Conservation (phyloP, 1,140 invertebrate species). For the Drosophila kurseongensis region DNA sequence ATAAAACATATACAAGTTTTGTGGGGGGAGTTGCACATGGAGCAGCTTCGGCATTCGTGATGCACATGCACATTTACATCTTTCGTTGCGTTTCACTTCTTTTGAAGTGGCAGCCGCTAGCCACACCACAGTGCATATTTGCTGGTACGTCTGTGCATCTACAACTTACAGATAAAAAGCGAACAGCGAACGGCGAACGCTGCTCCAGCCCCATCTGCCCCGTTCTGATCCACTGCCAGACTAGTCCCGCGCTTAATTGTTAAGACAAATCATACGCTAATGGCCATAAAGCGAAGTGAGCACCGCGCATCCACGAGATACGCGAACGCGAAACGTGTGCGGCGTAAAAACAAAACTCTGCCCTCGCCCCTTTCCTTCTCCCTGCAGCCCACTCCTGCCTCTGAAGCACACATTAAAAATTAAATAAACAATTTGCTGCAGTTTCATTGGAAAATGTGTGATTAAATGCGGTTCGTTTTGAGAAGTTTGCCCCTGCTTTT, state of each 20-base stretch:
- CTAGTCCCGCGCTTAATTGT: constrained; percentile 69
- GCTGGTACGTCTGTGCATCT: constrained; percentile 28
- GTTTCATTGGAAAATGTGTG: constrained; percentile 82
- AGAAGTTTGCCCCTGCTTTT: constrained; percentile 33
- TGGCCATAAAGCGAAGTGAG: constrained; percentile 71
- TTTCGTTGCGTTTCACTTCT: constrained; percentile 39
- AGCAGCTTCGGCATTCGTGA: constrained; percentile 13
- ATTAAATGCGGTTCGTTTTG: constrained; percentile 69
- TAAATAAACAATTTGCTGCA: constrained; percentile 83
- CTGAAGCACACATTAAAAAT: constrained; percentile 73
- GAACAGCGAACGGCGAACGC: constrained; percentile 1
- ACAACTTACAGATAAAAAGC: constrained; percentile 56
- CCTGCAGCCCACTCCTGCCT: constrained; percentile 8
- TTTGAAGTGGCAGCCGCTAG: constrained; percentile 73
- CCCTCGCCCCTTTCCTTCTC: not conserved
- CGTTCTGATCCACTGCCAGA: constrained; percentile 5
- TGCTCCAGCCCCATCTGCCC: not conserved
- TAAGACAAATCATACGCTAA: constrained; percentile 84
- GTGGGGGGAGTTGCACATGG: not conserved
- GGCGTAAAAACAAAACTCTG: constrained; percentile 27
- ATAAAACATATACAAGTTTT: constrained; percentile 58
- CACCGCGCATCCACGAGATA: constrained; percentile 42
- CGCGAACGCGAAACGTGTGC: constrained; percentile 53
- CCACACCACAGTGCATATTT: constrained; percentile 37
- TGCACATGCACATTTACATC: constrained; percentile 56